Evolutionary conservation across 2,888 invertebrate genomes (phyloP), one percentile per base, ranked within the genome.

Genomic region (Agrotis segetum): DNA sequence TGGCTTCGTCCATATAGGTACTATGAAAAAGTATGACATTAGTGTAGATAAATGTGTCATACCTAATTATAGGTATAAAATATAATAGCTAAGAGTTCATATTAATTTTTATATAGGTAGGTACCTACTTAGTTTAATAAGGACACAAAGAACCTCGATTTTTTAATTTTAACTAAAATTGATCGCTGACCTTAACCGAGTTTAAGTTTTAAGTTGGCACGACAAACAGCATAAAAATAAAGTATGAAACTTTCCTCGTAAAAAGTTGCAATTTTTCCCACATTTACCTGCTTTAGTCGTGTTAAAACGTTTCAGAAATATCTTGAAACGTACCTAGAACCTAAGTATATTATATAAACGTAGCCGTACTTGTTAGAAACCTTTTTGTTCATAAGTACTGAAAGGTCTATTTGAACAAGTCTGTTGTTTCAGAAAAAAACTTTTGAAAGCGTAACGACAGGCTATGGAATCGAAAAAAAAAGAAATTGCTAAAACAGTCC

Each of bases 171-270:
- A 1, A 24, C 24, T 24, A 24, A 24, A 24, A 24, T 24, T 24
- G 24, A 24, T 24, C 1, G 24, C 24, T 24, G 29, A 29, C 29
- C 29, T 29, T 29, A 29, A 29, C 29, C 29, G 29, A 29, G 29
- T 29, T 29, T 29, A 29, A 29, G 2, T 5, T 29, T 29, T 5
- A 40, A 46, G 19, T 21, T 24, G 1, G 7, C 5, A 14, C 47
- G 53, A 47, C 40, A 74, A 71, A 74, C 47, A 55, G 74, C 65
- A 71, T 74, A 74, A 55, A 34, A 74, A 64, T 44, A 17, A 40
- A 2, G 9, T 16, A 40, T n/a, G 9, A 19, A 55, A 74, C 19
- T 64, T 55, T 19, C 3, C 29, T 72, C 49, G n/a, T 66, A 75
- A 75, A 72, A 69, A 49, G 6, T 19, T 0, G 6, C 34, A 61